Percentiles rank a stretch among this genome's conserved stretches.
Evolutionary conservation across 2,888 invertebrate species (phyloP).

Genomic region (Pollenia angustigena): DNA sequence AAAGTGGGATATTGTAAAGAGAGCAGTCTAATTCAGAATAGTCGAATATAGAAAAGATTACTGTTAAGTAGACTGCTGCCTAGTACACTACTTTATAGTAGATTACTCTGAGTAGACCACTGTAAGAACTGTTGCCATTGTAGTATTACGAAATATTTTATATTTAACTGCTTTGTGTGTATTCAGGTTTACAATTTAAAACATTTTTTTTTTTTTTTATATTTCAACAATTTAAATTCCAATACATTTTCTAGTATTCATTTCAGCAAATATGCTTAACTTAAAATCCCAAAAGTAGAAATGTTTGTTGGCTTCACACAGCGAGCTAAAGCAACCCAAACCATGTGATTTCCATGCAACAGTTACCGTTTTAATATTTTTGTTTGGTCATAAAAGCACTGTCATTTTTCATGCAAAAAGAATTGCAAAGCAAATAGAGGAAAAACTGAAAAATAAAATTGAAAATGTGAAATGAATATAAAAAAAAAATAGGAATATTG

Average conservation of each 20-base stretch:
- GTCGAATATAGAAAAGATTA: too few relatives aligned
- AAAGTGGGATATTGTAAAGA: too few relatives aligned
- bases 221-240: constrained; percentile 16
- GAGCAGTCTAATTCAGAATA: too few relatives aligned
- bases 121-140: too few relatives aligned
- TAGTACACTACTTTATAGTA: too few relatives aligned
- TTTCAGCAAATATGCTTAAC: background rate
- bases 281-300: background rate
- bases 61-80: too few relatives aligned
- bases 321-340: background rate
- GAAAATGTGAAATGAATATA: constrained; percentile 38
- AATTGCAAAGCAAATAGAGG: background rate
- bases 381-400: constrained; percentile 59
- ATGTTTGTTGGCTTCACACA: background rate
- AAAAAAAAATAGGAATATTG: constrained; percentile 30
- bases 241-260: background rate
- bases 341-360: constrained; percentile 39
- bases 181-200: background rate
- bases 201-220: background rate
- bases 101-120: too few relatives aligned
- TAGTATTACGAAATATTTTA: too few relatives aligned
- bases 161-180: background rate
- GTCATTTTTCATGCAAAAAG: constrained; percentile 54
- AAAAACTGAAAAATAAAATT: constrained; percentile 20
- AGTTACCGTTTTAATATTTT: constrained; percentile 60